Conservation (phyloP, 2,797 vertebrate genomes). For the Staurois parvus region DNA sequence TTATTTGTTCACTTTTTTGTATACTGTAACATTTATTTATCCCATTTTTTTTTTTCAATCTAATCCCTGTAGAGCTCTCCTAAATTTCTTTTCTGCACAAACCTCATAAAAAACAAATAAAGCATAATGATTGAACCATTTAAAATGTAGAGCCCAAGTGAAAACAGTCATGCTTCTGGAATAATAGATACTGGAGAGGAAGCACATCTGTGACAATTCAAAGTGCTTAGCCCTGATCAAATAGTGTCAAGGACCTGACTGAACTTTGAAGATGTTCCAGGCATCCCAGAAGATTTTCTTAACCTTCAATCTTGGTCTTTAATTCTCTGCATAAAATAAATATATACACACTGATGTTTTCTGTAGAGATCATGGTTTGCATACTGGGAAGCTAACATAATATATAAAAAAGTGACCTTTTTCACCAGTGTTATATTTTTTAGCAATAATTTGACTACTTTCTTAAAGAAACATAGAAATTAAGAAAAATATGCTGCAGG, state of each 20-base stretch:
- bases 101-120: background rate
- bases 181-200: background rate
- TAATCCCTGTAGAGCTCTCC: background rate
- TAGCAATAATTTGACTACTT: background rate
- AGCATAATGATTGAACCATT: background rate
- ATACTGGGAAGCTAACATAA: background rate
- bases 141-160: background rate
- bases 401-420: background rate
- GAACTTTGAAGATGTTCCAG: background rate
- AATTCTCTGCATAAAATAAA: background rate
- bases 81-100: background rate
- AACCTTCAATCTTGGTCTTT: constrained; percentile 22
- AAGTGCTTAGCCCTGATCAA: background rate
- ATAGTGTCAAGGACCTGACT: constrained; percentile 1
- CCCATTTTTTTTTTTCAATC: background rate
- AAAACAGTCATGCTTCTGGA: background rate
- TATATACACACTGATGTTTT: background rate
- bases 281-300: background rate
- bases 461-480: background rate
- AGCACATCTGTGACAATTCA: constrained; percentile 7
- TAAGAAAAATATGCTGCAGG: background rate
- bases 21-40: background rate
- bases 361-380: background rate
- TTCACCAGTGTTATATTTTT: background rate
- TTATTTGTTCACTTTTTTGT: background rate